phyloP scores from a whole-genome alignment of 2,797 vertebrate species.

The Enoplosus armatus region DNA sequence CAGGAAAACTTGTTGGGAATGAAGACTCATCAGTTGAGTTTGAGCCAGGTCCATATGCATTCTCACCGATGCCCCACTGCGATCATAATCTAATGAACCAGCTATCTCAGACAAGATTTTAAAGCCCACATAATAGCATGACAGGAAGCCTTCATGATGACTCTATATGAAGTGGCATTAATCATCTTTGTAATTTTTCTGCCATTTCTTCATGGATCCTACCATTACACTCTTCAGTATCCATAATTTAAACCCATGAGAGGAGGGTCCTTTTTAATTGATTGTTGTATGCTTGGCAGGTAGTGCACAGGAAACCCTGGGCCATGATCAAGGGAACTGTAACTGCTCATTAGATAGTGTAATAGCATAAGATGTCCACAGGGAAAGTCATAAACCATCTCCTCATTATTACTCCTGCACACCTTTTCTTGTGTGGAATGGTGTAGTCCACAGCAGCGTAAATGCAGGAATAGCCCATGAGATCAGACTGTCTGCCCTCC shows the following conservation, averaged over 20 bases:
- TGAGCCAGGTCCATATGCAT: slow-evolving; percentile 2
- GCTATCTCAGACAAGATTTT: slow-evolving; percentile 1
- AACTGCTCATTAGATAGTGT: slow-evolving; percentile 84
- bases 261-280: slow-evolving; percentile 47
- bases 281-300: slow-evolving; percentile 52
- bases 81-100: slow-evolving; percentile 8
- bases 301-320: slow-evolving; percentile 53
- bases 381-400: slow-evolving; percentile 80
- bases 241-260: slow-evolving; percentile 51
- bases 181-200: slow-evolving; percentile 5
- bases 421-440: slow-evolving; percentile 77
- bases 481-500: slow-evolving; percentile 52
- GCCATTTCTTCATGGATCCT: slow-evolving; percentile 14
- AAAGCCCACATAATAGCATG: slow-evolving; percentile 10
- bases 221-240: neutral
- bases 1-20: neutral
- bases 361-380: slow-evolving; percentile 77
- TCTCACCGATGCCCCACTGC: neutral
- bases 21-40: neutral
- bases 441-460: slow-evolving; percentile 28
- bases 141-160: slow-evolving; percentile 4
- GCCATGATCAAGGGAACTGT: slow-evolving; percentile 78
- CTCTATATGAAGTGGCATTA: slow-evolving; percentile 1
- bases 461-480: slow-evolving; percentile 50
- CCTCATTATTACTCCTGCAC: slow-evolving; percentile 74